phyloP scores from a whole-genome alignment of 2,888 invertebrate species.

The Parelbella ahira region DNA sequence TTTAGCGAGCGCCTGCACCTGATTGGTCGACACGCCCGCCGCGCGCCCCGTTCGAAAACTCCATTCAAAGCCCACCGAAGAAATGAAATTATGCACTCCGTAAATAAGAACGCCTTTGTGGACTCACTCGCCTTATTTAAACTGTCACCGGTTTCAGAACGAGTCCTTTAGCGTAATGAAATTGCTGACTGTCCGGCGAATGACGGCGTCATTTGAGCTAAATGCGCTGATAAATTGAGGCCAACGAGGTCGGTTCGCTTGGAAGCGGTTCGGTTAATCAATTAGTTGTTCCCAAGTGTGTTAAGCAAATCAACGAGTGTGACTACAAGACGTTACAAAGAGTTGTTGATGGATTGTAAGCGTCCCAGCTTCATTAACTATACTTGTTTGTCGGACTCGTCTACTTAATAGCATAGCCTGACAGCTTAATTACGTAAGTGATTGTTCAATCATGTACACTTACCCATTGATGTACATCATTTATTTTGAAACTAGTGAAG shows the following conservation, averaged over 20 bases:
- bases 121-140: constrained; percentile 52
- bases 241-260: constrained; percentile 12
- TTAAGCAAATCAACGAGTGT: constrained; percentile 22
- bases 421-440: not conserved
- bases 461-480: too few species aligned
- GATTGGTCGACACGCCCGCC: constrained; percentile 71
- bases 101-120: constrained; percentile 66
- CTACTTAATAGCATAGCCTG: not conserved
- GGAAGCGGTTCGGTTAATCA: constrained; percentile 19
- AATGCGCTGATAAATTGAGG: constrained; percentile 29
- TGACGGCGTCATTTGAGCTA: constrained; percentile 27
- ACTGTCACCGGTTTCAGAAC: constrained; percentile 39
- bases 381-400: not conserved
- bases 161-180: constrained; percentile 42
- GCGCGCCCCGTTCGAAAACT: constrained; percentile 38
- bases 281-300: constrained; percentile 21
- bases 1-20: constrained; percentile 67
- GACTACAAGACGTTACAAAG: constrained; percentile 10
- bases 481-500: too few species aligned
- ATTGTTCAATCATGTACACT: too few species aligned
- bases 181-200: constrained; percentile 36
- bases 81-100: constrained; percentile 74
- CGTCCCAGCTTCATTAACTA: constrained; percentile 1
- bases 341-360: constrained; percentile 11
- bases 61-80: constrained; percentile 50